Percentiles rank a stretch among this genome's conserved stretches.
Evolutionary conservation across 92 coral and sea anemone genomes (phyloP).

Genomic region (Palythoa caribaeorum): DNA sequence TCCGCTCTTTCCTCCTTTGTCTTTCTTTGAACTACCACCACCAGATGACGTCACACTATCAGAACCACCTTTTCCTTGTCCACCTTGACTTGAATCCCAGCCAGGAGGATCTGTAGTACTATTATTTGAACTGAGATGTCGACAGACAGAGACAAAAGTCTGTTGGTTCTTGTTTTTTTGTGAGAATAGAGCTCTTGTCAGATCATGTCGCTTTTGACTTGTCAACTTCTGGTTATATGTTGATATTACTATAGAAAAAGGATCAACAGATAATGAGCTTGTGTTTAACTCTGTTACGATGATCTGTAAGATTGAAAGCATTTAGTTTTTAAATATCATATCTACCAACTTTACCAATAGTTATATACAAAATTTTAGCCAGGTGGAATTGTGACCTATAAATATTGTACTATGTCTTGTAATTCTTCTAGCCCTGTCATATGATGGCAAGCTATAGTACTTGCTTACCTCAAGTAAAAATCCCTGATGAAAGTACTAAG

Average conservation of each 20-base stretch:
- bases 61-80: conserved; percentile 32
- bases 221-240: not conserved
- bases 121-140: conserved; percentile 36
- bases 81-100: conserved; percentile 46
- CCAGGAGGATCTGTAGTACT: conserved; percentile 63
- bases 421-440: no score
- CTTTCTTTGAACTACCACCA: conserved; percentile 66
- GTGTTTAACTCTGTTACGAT: not conserved
- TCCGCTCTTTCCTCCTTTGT: conserved; percentile 75
- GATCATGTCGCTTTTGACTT: not conserved
- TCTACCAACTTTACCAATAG: not conserved
- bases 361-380: not conserved
- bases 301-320: no score
- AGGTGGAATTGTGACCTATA: no score
- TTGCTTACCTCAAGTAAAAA: no score
- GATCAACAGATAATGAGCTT: not conserved
- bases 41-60: conserved; percentile 47
- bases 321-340: no score
- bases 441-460: no score
- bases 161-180: not conserved
- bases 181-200: not conserved
- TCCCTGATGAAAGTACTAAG: no score
- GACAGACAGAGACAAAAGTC: not conserved
- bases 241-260: conserved; percentile 5
- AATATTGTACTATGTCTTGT: no score